phyloP scores from a whole-genome alignment of 2,888 invertebrate species.

The Lucinisca nassula region DNA sequence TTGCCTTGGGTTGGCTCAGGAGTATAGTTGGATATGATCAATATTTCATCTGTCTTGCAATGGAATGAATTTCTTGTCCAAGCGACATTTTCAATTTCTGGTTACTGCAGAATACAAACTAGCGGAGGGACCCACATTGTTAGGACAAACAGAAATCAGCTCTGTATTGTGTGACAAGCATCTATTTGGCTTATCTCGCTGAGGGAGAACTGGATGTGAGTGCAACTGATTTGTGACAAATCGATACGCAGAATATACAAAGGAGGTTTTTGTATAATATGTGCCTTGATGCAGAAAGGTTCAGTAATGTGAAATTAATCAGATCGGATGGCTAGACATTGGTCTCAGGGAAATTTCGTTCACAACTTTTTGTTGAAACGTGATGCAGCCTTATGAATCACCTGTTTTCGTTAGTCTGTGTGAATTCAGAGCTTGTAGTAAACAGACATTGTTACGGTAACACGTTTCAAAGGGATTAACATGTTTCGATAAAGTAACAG shows the following conservation, averaged over 20 bases:
- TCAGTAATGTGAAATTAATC: conserved; percentile 9
- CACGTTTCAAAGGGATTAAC: too few relatives aligned
- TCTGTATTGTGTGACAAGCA: background rate
- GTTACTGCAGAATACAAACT: background rate
- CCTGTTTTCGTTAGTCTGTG: too few relatives aligned
- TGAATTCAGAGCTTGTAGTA: too few relatives aligned
- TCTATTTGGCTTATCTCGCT: background rate
- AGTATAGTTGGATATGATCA: background rate
- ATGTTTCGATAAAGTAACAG: too few relatives aligned
- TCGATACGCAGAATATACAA: background rate
- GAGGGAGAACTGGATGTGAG: background rate
- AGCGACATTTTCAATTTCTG: background rate
- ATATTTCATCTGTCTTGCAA: conserved; percentile 7
- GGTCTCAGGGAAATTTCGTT: background rate
- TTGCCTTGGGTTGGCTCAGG: too few relatives aligned
- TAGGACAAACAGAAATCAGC: background rate
- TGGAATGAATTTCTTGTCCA: conserved; percentile 5
- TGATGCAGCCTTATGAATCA: too few relatives aligned
- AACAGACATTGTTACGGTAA: too few relatives aligned
- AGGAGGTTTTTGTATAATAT: background rate
- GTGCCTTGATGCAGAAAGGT: background rate
- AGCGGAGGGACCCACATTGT: background rate
- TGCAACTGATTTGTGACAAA: background rate
- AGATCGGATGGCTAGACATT: background rate
- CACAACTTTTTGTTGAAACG: background rate